phyloP scores from a whole-genome alignment of 2,888 invertebrate genomes.

The Esperia sulphurella region DNA sequence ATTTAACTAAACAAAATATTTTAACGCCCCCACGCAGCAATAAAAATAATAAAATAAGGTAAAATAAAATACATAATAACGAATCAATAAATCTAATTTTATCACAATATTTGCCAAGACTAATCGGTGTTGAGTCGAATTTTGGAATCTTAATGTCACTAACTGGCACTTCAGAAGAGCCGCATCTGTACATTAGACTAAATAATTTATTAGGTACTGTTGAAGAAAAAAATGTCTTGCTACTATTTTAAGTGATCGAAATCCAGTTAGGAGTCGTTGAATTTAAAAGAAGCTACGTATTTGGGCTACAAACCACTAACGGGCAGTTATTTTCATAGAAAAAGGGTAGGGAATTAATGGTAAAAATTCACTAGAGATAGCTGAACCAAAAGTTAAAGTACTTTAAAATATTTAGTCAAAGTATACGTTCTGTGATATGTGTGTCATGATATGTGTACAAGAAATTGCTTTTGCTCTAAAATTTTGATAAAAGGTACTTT shows the following conservation, averaged over 20 bases:
- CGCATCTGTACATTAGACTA: constrained; percentile 22
- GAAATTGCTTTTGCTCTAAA: no score
- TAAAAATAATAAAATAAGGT: constrained; percentile 9
- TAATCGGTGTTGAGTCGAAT: constrained; percentile 24
- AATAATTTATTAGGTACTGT: constrained; percentile 38
- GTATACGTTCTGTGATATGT: no score
- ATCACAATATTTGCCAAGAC: constrained; percentile 28
- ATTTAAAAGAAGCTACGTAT: background rate
- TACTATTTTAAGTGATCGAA: background rate
- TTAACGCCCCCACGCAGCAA: constrained; percentile 5
- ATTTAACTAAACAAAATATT: background rate
- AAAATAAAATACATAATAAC: constrained; percentile 17
- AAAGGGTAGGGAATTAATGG: no score
- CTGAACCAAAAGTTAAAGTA: no score
- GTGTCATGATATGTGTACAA: no score
- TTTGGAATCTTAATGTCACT: constrained; percentile 23
- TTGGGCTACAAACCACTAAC: no score
- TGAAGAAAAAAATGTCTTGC: constrained; percentile 15
- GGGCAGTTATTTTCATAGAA: no score
- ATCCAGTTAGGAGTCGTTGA: background rate
- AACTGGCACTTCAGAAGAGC: constrained; percentile 20
- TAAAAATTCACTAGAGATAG: no score
- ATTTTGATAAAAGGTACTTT: no score
- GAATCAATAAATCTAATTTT: constrained; percentile 22
- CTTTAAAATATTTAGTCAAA: no score